Conservation (phyloP, 2,888 invertebrate genomes). For the Euzophera pinguis region DNA sequence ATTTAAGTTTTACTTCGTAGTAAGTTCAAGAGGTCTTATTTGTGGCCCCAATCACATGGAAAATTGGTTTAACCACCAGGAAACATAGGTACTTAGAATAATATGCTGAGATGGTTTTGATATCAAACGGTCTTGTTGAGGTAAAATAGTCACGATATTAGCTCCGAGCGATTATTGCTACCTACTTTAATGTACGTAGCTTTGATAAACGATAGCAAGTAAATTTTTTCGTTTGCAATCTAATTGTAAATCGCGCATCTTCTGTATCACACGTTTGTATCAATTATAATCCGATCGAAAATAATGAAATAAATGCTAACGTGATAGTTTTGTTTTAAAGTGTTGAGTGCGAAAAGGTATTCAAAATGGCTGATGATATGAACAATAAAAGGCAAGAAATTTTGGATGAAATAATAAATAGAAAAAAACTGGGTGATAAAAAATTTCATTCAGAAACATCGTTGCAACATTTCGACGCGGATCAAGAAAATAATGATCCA, state of each 20-base stretch:
- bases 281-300: constrained; percentile 7
- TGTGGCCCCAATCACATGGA: no score
- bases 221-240: constrained; percentile 60
- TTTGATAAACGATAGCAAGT: constrained; percentile 52
- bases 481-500: constrained; percentile 35
- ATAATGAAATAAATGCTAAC: neutral
- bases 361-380: constrained; percentile 49
- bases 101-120: no score
- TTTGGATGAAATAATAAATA: constrained; percentile 53
- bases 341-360: constrained; percentile 12
- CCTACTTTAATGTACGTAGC: constrained; percentile 40
- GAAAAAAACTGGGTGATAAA: constrained; percentile 57
- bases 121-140: no score
- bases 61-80: no score
- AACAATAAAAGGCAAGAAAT: constrained; percentile 39
- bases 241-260: constrained; percentile 33
- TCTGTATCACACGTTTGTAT: neutral
- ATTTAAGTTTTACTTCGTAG: no score
- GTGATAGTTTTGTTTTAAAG: constrained; percentile 8
- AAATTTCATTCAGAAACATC: constrained; percentile 70
- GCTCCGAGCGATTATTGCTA: constrained; percentile 43
- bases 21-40: no score
- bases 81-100: no score
- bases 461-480: constrained; percentile 54
- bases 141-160: constrained; percentile 22